Evolutionary conservation across 1,140 invertebrate species (phyloP).

Genomic region (Eriosoma lanigerum): DNA sequence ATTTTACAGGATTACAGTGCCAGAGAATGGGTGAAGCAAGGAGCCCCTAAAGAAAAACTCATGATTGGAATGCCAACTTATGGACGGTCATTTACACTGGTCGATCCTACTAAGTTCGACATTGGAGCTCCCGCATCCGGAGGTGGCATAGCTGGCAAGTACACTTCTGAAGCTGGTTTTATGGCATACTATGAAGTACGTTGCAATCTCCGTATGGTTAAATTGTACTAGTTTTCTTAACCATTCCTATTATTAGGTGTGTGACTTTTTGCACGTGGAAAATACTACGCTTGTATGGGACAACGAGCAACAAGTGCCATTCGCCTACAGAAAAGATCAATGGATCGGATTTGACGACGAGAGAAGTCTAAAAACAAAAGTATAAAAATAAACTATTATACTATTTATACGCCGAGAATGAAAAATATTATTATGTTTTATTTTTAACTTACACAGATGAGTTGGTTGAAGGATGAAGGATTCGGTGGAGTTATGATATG

Average conservation of each 20-base stretch:
- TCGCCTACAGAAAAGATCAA: constrained; percentile 86
- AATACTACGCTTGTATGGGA: constrained; percentile 95
- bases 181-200: constrained; percentile 88
- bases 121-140: constrained; percentile 88
- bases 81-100: constrained; percentile 90
- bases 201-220: background rate
- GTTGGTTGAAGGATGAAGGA: constrained; percentile 89
- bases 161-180: constrained; percentile 85
- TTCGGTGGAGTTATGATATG: constrained; percentile 97
- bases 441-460: constrained; percentile 67
- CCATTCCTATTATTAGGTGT: constrained; percentile 65
- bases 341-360: constrained; percentile 97
- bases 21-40: constrained; percentile 89
- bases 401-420: too few species aligned
- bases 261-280: constrained; percentile 84
- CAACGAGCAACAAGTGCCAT: constrained; percentile 92
- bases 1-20: constrained; percentile 79
- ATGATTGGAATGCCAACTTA: constrained; percentile 95
- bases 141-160: constrained; percentile 80
- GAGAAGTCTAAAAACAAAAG: constrained; percentile 88
- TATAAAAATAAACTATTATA: constrained; percentile 59
- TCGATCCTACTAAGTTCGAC: constrained; percentile 83
- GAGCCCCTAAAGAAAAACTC: constrained; percentile 91
- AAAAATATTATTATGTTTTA: too few species aligned
- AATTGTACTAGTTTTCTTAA: background rate